Evolutionary conservation across 2,797 vertebrate species (phyloP).

Genomic region (Neosilurus mollespiculum): DNA sequence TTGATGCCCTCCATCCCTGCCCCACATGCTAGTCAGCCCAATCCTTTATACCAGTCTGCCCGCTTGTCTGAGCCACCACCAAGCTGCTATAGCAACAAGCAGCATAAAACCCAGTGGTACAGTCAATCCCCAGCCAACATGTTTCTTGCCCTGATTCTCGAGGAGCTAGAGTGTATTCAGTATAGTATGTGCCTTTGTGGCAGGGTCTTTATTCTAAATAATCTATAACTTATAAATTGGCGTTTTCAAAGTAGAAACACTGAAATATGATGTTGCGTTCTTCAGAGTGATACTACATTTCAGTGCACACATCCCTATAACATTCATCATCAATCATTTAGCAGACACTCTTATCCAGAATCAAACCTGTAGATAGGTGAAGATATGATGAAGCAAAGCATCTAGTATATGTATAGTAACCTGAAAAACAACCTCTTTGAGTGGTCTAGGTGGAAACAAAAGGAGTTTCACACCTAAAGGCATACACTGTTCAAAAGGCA

Average conservation of each 20-base stretch:
- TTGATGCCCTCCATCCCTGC: conserved; percentile 43
- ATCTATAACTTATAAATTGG: neutral
- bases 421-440: neutral
- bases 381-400: neutral
- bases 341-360: no score
- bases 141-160: conserved; percentile 15
- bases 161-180: conserved; percentile 11
- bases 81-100: conserved; percentile 43
- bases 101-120: conserved; percentile 41
- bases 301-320: neutral
- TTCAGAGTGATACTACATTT: neutral
- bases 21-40: conserved; percentile 54
- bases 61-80: conserved; percentile 42
- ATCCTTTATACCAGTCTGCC: conserved; percentile 42
- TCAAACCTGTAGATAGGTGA: neutral
- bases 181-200: conserved; percentile 11
- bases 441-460: neutral
- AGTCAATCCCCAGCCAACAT: conserved; percentile 44
- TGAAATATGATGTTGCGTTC: neutral
- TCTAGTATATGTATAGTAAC: neutral
- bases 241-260: neutral
- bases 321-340: neutral
- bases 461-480: neutral
- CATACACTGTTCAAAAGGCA: neutral
- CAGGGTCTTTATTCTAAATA: neutral